Evolutionary conservation across 2,797 vertebrate genomes (phyloP).

Genomic region (Anisognathus igniventris): DNA sequence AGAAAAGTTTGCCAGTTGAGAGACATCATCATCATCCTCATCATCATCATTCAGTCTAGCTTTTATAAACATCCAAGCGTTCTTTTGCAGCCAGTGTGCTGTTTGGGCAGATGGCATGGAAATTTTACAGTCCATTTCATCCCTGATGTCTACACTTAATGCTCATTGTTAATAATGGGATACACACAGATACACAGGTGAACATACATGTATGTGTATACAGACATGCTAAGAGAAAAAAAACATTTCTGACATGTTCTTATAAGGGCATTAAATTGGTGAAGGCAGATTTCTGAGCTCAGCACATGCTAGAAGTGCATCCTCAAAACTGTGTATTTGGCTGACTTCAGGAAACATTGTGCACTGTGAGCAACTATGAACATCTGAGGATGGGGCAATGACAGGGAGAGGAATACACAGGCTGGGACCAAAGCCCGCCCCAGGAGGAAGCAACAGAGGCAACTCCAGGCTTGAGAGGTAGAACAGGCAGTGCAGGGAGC

Average conservation of each 20-base stretch:
- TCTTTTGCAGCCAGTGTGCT: background rate
- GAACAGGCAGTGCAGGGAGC: background rate
- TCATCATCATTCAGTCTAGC: background rate
- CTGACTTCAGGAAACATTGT: background rate
- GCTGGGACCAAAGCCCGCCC: background rate
- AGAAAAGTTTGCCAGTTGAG: background rate
- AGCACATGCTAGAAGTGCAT: background rate
- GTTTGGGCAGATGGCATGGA: background rate
- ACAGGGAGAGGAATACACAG: background rate
- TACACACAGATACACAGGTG: background rate
- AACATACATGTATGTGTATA: background rate
- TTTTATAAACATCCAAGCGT: background rate
- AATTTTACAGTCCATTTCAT: conserved; percentile 3
- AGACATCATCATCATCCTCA: background rate
- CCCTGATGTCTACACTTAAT: background rate
- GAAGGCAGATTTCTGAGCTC: background rate
- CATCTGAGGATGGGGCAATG: background rate
- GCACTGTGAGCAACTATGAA: background rate
- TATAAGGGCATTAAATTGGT: background rate
- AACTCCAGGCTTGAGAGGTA: background rate
- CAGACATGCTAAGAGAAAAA: background rate
- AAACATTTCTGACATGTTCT: background rate
- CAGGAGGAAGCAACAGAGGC: background rate
- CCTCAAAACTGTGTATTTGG: background rate
- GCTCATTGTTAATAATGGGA: background rate